Evolutionary conservation across 2,113 vertebrate species (phyloP).

Genomic region (Girardinichthys multiradiatus): DNA sequence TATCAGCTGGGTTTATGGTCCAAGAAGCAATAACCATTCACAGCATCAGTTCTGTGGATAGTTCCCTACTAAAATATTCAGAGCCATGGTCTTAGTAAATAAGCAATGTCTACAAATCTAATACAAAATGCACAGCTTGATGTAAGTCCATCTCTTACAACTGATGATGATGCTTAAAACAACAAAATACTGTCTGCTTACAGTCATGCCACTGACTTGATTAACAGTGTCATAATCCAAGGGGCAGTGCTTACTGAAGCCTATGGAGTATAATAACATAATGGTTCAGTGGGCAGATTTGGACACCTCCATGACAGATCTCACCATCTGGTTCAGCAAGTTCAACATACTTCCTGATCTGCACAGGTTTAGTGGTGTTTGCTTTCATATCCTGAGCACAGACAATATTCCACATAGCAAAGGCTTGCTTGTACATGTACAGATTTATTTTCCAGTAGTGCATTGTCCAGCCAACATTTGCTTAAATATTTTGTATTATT

Average conservation of each 20-base stretch:
- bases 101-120: constrained; percentile 4
- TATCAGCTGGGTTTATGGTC: constrained; percentile 13
- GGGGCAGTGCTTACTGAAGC: constrained; percentile 40
- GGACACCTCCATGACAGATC: constrained; percentile 26
- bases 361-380: constrained; percentile 21
- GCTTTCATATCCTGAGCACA: constrained; percentile 35
- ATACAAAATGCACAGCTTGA: constrained; percentile 19
- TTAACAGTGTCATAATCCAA: constrained; percentile 57
- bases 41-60: constrained; percentile 28
- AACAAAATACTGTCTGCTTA: constrained; percentile 37
- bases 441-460: constrained; percentile 51
- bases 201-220: constrained; percentile 47
- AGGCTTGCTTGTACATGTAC: constrained; percentile 45
- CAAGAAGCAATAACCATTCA: constrained; percentile 40
- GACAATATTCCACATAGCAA: constrained; percentile 37
- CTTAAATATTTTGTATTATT: constrained; percentile 68
- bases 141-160: constrained; percentile 6
- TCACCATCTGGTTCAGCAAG: constrained; percentile 51
- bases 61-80: background rate
- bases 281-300: constrained; percentile 43
- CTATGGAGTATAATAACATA: constrained; percentile 44
- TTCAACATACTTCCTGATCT: constrained; percentile 46
- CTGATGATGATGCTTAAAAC: constrained; percentile 15
- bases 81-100: constrained; percentile 22
- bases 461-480: constrained; percentile 58